These are phyloP conservation scores for Enteromius radiatus DNA, from an alignment of 2,797 vertebrate species.

Conservation along the genomic window DNA sequence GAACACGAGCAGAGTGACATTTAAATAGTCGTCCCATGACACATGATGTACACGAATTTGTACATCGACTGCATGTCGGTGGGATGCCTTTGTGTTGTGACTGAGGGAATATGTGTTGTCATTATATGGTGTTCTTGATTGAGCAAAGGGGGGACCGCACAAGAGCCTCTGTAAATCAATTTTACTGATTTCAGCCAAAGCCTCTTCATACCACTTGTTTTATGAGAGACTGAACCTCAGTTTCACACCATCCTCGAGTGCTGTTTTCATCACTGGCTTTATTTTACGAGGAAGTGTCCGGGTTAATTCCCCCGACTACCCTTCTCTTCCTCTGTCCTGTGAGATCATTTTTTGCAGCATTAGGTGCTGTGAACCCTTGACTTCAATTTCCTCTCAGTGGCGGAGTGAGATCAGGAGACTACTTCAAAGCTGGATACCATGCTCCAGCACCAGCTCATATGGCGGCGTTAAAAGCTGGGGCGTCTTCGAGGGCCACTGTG, in stretches of 20 bases:
- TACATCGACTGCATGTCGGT: conserved; percentile 11
- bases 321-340: conserved; percentile 66
- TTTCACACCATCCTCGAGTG: conserved; percentile 41
- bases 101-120: conserved; percentile 10
- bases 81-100: conserved; percentile 7
- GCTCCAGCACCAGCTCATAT: conserved; percentile 59
- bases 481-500: conserved; percentile 55
- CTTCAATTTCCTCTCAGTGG: conserved; percentile 75
- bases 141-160: not conserved
- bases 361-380: conserved; percentile 76
- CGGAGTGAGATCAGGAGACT: conserved; percentile 74
- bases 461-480: conserved; percentile 58
- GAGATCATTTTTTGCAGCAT: conserved; percentile 69
- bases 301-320: conserved; percentile 71
- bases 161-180: conserved; percentile 39
- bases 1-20: conserved; percentile 40
- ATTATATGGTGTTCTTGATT: conserved; percentile 32
- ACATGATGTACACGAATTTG: conserved; percentile 32
- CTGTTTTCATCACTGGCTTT: conserved; percentile 57
- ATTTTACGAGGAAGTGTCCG: conserved; percentile 63
- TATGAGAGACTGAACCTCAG: conserved; percentile 35
- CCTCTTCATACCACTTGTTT: conserved; percentile 40
- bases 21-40: conserved; percentile 43
- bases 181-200: conserved; percentile 39
- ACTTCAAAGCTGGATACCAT: conserved; percentile 64